These are phyloP conservation scores for Heliconius eleuchia DNA, from an alignment of 1,140 invertebrate species.

Conservation along the genomic window DNA sequence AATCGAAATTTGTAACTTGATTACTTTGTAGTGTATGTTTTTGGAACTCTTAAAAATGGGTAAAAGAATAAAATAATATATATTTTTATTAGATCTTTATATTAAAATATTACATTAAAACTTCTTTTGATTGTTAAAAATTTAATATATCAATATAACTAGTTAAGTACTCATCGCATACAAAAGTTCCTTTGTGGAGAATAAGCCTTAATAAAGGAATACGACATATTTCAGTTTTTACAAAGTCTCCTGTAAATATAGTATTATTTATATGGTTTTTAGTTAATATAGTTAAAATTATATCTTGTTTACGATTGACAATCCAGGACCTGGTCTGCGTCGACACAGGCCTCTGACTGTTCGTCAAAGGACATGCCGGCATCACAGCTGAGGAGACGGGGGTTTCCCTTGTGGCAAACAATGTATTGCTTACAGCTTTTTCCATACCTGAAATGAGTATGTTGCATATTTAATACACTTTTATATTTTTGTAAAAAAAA, in stretches of 20 bases:
- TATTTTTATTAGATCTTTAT: neutral
- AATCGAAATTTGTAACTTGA: too few species aligned
- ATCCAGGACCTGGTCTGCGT: slow-evolving; percentile 41
- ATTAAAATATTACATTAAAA: neutral
- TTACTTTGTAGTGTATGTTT: too few species aligned
- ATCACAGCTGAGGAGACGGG: slow-evolving; percentile 53
- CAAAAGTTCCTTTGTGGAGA: neutral
- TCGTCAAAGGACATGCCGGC: slow-evolving; percentile 52
- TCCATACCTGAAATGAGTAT: slow-evolving; percentile 36
- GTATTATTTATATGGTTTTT: neutral
- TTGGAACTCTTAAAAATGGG: too few species aligned
- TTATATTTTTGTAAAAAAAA: too few species aligned
- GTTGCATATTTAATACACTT: neutral
- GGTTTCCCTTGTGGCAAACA: slow-evolving; percentile 48
- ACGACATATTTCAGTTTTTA: slow-evolving; percentile 5
- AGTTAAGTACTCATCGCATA: neutral
- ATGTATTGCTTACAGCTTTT: slow-evolving; percentile 52
- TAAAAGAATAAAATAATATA: neutral
- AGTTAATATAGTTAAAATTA: slow-evolving; percentile 6
- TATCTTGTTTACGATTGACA: slow-evolving; percentile 38
- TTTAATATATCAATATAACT: slow-evolving; percentile 5
- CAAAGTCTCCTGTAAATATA: neutral
- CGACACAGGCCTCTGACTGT: slow-evolving; percentile 45
- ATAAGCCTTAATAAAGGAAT: neutral
- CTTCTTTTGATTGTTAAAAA: neutral